Evolutionary conservation across 2,113 vertebrate species (phyloP).

Genomic region (Menura novaehollandiae): DNA sequence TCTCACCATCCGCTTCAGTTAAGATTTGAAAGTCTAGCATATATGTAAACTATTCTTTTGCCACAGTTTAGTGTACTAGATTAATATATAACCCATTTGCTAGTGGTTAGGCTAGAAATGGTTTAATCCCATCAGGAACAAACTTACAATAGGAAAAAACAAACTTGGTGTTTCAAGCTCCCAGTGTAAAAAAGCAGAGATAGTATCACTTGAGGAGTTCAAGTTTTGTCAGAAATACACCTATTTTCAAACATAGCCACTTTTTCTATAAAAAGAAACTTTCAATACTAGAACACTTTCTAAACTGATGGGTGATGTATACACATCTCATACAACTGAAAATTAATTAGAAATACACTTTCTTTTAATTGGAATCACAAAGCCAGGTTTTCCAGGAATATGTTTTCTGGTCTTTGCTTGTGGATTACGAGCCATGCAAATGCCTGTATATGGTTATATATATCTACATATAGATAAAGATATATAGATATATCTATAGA

Average conservation of each 20-base stretch:
- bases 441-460: accelerated
- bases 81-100: background rate
- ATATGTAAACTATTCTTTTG: background rate
- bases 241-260: background rate
- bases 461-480: too few species aligned
- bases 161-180: background rate
- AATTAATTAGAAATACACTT: background rate
- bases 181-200: background rate
- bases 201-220: background rate
- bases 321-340: background rate
- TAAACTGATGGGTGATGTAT: background rate
- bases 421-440: background rate
- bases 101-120: background rate
- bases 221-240: background rate
- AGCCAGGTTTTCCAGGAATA: background rate
- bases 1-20: background rate
- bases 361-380: background rate
- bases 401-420: background rate
- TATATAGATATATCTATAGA: background rate
- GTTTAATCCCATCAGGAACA: background rate
- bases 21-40: background rate
- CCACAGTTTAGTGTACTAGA: background rate
- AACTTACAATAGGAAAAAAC: background rate
- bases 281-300: background rate
- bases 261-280: background rate